Percentiles rank a stretch among this genome's conserved stretches.
Conservation (phyloP, 1,140 invertebrate species). For the Agrypnia vestita region DNA sequence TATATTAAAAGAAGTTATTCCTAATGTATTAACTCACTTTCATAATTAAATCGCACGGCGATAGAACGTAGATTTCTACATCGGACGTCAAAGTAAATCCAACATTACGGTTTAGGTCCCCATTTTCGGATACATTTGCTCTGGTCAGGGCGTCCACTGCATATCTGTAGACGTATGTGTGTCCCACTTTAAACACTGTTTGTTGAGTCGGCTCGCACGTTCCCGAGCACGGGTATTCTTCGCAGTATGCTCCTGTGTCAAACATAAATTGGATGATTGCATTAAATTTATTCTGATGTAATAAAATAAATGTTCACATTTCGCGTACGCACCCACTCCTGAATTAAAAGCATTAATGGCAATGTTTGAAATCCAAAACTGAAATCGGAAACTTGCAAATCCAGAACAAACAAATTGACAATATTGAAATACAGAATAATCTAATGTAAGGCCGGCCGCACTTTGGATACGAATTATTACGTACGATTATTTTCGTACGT, state of each 20-base stretch:
- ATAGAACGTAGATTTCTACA: slow-evolving; percentile 47
- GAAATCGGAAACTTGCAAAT: too few relatives aligned
- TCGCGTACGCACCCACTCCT: too few relatives aligned
- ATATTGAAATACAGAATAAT: too few relatives aligned
- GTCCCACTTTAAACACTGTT: slow-evolving; percentile 41
- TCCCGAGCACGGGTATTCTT: slow-evolving; percentile 35
- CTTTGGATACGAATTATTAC: too few relatives aligned
- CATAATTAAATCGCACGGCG: slow-evolving; percentile 49
- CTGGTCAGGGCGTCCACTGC: background rate
- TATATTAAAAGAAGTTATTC: background rate
- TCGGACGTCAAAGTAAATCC: slow-evolving; percentile 15
- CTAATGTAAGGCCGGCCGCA: too few relatives aligned
- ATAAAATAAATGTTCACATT: too few relatives aligned
- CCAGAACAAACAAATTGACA: too few relatives aligned
- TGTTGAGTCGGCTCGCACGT: slow-evolving; percentile 2
- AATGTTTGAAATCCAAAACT: too few relatives aligned
- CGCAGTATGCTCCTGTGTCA: background rate
- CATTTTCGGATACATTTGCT: slow-evolving; percentile 22
- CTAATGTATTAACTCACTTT: slow-evolving; percentile 35
- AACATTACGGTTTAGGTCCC: background rate
- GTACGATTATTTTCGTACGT: too few relatives aligned
- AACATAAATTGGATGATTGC: background rate
- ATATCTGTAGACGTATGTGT: slow-evolving; percentile 54
- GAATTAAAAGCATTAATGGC: too few relatives aligned
- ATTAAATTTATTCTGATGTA: too few relatives aligned